A percentile compares a stretch with the other conserved stretches of the same genome.
These are phyloP conservation scores for Aegypius monachus DNA, from an alignment of 2,113 vertebrate species.

Conservation along the genomic window DNA sequence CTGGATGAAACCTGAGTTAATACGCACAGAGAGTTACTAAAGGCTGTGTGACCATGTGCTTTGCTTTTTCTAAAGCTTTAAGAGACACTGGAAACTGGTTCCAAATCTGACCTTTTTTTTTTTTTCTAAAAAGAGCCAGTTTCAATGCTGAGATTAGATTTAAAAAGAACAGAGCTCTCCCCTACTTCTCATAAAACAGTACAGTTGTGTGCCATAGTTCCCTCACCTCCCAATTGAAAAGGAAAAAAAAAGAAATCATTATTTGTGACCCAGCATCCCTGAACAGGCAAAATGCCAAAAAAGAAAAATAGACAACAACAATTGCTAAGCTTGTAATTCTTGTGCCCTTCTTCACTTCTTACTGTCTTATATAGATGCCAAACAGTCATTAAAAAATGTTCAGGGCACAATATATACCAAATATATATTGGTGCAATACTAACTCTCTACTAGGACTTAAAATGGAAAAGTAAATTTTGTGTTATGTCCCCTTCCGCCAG, in stretches of 20 bases:
- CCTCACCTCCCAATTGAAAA: neutral
- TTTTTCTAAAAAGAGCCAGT: neutral
- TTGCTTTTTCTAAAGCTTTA: constrained; percentile 28
- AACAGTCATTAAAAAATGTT: neutral
- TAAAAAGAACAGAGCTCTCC: neutral
- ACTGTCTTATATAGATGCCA: neutral
- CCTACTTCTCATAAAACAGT: neutral
- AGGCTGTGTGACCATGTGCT: neutral
- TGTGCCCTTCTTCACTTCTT: neutral
- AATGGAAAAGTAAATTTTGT: neutral
- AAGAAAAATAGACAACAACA: neutral
- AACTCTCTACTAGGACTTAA: neutral
- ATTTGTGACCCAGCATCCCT: neutral
- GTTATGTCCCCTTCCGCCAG: neutral
- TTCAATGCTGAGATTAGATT: neutral
- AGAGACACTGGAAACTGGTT: neutral
- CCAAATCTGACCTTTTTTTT: neutral
- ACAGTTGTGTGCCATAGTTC: neutral
- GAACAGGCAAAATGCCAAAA: neutral
- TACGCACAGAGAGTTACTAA: neutral
- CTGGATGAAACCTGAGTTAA: constrained; percentile 17
- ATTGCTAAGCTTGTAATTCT: neutral
- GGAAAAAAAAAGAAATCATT: neutral
- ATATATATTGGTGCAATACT: neutral
- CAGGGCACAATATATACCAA: neutral